Percentiles rank a stretch among this genome's conserved stretches.
phyloP scores from a whole-genome alignment of 2,888 invertebrate genomes.

The Uropetala carovei region DNA sequence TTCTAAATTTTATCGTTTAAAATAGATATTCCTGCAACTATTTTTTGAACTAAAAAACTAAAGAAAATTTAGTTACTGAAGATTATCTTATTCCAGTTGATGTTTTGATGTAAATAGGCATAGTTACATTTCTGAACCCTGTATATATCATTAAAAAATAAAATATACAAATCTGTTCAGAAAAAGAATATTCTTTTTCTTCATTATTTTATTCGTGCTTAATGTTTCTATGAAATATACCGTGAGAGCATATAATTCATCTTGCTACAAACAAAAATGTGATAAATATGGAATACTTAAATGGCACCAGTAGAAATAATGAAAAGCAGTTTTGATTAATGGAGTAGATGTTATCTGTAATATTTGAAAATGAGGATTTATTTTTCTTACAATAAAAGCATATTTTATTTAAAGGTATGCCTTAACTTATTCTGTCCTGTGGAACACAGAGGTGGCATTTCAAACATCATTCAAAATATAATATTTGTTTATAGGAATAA shows the following conservation, averaged over 20 bases:
- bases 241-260: neutral
- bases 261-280: neutral
- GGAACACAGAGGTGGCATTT: no score
- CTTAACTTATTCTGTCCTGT: no score
- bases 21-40: neutral
- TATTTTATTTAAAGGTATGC: no score
- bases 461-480: no score
- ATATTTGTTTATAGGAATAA: no score
- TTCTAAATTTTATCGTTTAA: no score
- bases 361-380: no score
- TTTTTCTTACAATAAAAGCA: no score
- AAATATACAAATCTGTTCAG: neutral
- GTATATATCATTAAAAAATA: slow-evolving; percentile 54
- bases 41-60: slow-evolving; percentile 3
- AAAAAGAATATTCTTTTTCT: neutral
- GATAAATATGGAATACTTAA: neutral
- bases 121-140: slow-evolving; percentile 18
- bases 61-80: neutral
- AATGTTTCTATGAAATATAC: neutral
- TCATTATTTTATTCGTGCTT: neutral
- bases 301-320: neutral
- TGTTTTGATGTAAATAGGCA: slow-evolving; percentile 47
- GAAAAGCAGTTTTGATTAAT: no score
- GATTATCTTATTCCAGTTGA: slow-evolving; percentile 38
- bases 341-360: no score